Evolutionary conservation across 64 coral and sea anemone species (phyloP).

Genomic region (Cladopsammia gracilis): DNA sequence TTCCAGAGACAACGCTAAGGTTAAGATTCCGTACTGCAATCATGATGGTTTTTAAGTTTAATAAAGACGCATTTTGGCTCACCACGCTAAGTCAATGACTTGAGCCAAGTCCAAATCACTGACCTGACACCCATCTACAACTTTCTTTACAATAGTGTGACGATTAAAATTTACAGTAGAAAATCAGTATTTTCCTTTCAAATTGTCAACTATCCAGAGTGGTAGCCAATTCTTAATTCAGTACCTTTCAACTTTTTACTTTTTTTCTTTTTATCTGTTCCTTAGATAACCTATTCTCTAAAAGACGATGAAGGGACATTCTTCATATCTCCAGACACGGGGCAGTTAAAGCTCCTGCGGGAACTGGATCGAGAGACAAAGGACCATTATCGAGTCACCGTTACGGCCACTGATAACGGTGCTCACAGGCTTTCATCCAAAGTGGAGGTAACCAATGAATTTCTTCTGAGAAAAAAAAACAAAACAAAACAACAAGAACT

Average conservation of each 20-base stretch:
- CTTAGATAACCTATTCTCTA: conserved; percentile 76
- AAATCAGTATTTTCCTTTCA: no score
- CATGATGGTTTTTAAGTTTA: no score
- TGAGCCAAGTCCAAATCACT: no score
- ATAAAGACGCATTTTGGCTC: no score
- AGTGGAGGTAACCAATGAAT: conserved; percentile 30
- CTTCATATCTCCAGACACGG: conserved; percentile 66
- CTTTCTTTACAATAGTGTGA: no score
- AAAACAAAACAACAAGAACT: neutral
- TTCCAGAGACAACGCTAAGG: conserved; percentile 73
- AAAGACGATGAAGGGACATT: conserved; percentile 61
- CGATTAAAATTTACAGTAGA: no score
- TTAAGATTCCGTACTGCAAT: neutral
- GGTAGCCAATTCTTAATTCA: no score
- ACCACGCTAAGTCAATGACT: neutral
- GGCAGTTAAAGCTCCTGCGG: conserved; percentile 69
- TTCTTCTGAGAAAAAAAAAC: neutral
- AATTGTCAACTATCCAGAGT: no score
- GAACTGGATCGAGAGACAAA: conserved; percentile 74
- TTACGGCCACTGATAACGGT: conserved; percentile 80
- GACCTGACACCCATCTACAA: no score
- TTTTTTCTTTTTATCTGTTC: neutral
- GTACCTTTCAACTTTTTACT: neutral
- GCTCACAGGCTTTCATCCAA: conserved; percentile 70
- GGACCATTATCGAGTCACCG: conserved; percentile 58